Evolutionary conservation across 1,140 invertebrate species (phyloP), one percentile per base, ranked within the genome.

Genomic region (Ceratina japonica): DNA sequence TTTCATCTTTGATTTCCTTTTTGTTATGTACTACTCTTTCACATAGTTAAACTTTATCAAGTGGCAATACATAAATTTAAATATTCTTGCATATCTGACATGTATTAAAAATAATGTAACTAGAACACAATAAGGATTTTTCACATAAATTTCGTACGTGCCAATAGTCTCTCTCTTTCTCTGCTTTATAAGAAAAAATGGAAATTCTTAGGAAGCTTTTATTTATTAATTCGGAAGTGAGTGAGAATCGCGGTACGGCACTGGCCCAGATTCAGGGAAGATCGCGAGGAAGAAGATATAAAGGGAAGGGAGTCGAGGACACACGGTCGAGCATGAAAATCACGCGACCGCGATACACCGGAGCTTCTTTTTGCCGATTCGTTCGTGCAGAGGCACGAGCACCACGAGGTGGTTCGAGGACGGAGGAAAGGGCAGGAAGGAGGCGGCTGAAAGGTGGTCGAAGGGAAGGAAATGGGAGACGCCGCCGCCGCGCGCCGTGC

Each of bases 261-360:
- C 65, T 85, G 82, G 27, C 8, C 37, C 61, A 51, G 73, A 78
- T 79, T 20, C 27, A 51, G 27, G n/a, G 24, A 13, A 31, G 44
- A n/a, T 22, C 49, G 15, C 15, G 56, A 4, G 44, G 52, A 37
- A 72, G 73, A 68, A 44, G 59, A 54, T 61, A 31, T 37, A 58
- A 10, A 65, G 51, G n/a, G 54, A 69, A 54, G 24, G 49, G 66
- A 74, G 49, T 20, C n/a, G 24, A 58, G 27, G 63, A 79, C 58
- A 18, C 16, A 4, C 59, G 74, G 79, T 56, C 69, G 75, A 88
- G 85, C 87, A 89, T 83, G 88, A 89, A 89, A 90, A 88, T 89
- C 89, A 89, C 87, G 89, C 89, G 88, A 89, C 85, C 73, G 76
- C 81, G 81, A 71, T 73, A 69, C 69, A 78, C 84, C 18, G 75